Evolutionary conservation across 2,888 invertebrate species (phyloP), one percentile per base, ranked within the genome.

Genomic region (Arge pagana): DNA sequence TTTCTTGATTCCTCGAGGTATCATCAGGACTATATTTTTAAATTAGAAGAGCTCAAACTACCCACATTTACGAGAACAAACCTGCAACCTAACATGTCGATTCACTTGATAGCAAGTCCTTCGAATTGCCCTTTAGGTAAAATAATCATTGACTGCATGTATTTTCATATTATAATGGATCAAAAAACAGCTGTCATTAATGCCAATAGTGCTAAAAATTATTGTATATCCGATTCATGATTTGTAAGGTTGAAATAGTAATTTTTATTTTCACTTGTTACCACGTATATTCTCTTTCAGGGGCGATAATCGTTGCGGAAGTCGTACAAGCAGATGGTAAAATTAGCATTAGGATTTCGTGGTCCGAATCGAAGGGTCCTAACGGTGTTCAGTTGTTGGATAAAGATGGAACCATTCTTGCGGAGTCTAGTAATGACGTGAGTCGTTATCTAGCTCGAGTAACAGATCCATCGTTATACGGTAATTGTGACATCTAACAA

Each of bases 371-470:
- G 57, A 70, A 63, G 30, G 57, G 54, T 11, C 24, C 60, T 24
- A 52, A 59, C 36, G 67, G 67, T 56, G 60, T 67, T 49, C 58
- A 57, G 13, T 53, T 76, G 15, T 50, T 55, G 0, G 50, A 56
- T 3, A 40, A 53, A 2, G 57, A 70, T 42, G 65, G 62, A 8
- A 55, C 53, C 36, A 10, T 68, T 6, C 23, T 74, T 19, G 70
- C 62, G 33, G 66, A 68, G 51, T 64, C 56, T 40, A 62, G 51
- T 40, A 67, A 59, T 24, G 68, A 70, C 54, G 63, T 71, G 15
- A 63, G 61, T 49, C 71, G 76, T 2, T 74, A 66, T 45, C 60
- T 74, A 8, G 70, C 70, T n/a, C 66, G 75, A 58, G 61, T 59
- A n/a, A 52, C 63, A n/a, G 58, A 62, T 30, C 15, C 51, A 5